Conservation (phyloP, 2,113 vertebrate genomes). For the Euleptes europaea region DNA sequence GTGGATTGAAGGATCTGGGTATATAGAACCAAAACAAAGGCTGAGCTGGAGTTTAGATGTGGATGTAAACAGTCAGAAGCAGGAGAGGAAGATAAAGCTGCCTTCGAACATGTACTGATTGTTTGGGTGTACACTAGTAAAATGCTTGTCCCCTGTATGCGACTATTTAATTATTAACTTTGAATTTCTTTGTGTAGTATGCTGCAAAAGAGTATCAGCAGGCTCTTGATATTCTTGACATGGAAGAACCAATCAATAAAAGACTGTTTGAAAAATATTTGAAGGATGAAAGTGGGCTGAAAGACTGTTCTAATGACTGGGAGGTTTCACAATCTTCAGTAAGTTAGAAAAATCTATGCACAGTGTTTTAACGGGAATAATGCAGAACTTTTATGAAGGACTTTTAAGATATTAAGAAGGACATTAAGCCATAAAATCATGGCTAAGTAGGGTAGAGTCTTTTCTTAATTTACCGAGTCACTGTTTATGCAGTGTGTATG, state of each 20-base stretch:
- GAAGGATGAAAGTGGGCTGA: slow-evolving; percentile 85
- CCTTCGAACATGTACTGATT: not conserved
- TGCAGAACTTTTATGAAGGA: no score
- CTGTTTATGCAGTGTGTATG: not conserved
- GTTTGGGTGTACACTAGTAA: not conserved
- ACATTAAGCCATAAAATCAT: not conserved
- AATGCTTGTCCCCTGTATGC: not conserved
- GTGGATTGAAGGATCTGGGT: not conserved
- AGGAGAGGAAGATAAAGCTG: not conserved
- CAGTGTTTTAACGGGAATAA: not conserved
- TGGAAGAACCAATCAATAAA: slow-evolving; percentile 92
- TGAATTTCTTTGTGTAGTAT: slow-evolving; percentile 79
- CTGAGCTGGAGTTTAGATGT: not conserved
- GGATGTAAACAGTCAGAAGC: not conserved
- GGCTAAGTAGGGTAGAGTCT: not conserved
- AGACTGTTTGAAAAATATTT: slow-evolving; percentile 86
- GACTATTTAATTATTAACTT: slow-evolving; percentile 21
- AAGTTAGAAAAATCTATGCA: slow-evolving; percentile 52
- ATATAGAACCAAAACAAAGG: no score
- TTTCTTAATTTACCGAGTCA: not conserved
- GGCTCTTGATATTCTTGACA: slow-evolving; percentile 95
- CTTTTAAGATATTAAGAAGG: no score
- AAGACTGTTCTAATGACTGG: slow-evolving; percentile 88
- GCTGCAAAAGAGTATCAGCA: slow-evolving; percentile 97
- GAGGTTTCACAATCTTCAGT: slow-evolving; percentile 93